phyloP scores from a whole-genome alignment of 2,113 vertebrate genomes.

The Platichthys flesus region DNA sequence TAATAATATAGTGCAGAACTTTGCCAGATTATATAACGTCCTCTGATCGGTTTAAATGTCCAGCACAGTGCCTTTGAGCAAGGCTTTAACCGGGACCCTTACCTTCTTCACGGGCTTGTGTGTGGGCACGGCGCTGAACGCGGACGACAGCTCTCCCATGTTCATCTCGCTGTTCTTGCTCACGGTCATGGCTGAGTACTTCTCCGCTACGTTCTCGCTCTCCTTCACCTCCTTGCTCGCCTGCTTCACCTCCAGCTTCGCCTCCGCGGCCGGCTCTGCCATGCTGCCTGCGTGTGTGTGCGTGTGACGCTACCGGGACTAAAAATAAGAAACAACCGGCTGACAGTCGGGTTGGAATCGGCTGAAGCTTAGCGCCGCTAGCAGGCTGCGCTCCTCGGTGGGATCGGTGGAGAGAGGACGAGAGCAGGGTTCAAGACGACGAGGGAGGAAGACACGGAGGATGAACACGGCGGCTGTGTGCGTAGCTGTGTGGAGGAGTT shows the following conservation, averaged over 20 bases:
- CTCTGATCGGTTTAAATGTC: too few relatives aligned
- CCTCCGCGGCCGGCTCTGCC: constrained; percentile 69
- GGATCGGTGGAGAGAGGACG: not conserved
- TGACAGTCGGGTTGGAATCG: not conserved
- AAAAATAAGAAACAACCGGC: constrained; percentile 8
- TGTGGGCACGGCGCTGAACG: constrained; percentile 75
- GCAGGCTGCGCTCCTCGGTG: constrained; percentile 4
- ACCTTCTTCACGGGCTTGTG: constrained; percentile 84
- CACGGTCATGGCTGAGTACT: constrained; percentile 80
- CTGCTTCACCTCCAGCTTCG: constrained; percentile 78
- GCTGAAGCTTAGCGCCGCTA: constrained; percentile 42
- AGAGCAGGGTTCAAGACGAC: not conserved
- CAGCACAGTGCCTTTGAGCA: not conserved
- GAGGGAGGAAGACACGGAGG: not conserved
- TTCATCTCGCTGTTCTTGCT: constrained; percentile 79
- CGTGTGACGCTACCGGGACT: constrained; percentile 17
- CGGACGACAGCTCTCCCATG: constrained; percentile 76
- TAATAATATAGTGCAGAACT: too few relatives aligned
- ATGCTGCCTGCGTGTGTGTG: constrained; percentile 38
- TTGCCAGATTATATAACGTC: too few relatives aligned
- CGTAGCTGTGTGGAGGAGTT: not conserved
- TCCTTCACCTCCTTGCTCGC: constrained; percentile 83
- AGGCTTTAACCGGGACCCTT: constrained; percentile 5
- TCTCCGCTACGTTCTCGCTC: constrained; percentile 83
- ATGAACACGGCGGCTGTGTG: not conserved